These are phyloP conservation scores for Drosophila prolongata DNA, from an alignment of 2,888 invertebrate genomes.

Conservation along the genomic window DNA sequence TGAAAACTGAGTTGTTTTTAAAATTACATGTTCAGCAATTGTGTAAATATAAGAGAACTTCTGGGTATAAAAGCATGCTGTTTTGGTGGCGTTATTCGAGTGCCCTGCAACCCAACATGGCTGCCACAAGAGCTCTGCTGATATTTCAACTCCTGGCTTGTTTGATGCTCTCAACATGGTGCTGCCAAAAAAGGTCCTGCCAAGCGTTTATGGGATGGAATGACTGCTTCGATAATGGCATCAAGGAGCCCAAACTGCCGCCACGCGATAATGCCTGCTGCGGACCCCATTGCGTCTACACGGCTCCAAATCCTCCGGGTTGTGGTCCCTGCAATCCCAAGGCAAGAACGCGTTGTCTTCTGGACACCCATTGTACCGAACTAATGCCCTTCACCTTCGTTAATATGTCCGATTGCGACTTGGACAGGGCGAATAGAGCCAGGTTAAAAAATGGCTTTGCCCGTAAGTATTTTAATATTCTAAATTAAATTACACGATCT, in stretches of 20 bases:
- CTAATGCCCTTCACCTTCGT: conserved; percentile 5
- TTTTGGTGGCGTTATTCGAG: neutral
- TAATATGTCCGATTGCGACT: neutral
- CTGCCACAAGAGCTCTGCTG: conserved; percentile 2
- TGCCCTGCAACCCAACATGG: conserved; percentile 7
- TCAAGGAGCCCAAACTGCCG: conserved; percentile 21
- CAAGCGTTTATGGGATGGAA: conserved; percentile 9
- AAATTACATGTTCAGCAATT: neutral
- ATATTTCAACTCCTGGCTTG: neutral
- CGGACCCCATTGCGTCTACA: conserved; percentile 17
- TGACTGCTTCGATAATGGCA: neutral
- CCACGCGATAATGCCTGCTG: conserved; percentile 33
- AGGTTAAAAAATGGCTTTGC: conserved; percentile 6
- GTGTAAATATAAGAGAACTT: neutral
- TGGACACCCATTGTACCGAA: conserved; percentile 24
- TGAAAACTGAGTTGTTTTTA: conserved; percentile 3
- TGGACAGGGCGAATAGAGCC: neutral
- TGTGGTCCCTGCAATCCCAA: neutral
- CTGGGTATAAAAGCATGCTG: conserved; percentile 31
- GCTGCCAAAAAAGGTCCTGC: neutral
- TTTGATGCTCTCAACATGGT: neutral
- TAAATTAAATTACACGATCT: neutral
- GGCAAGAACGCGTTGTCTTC: neutral
- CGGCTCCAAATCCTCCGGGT: neutral
- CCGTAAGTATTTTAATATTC: conserved; percentile 19